Percentiles rank a stretch among this genome's conserved stretches.
Conservation (phyloP, 2,797 vertebrate species). For the Pipistrellus kuhlii region DNA sequence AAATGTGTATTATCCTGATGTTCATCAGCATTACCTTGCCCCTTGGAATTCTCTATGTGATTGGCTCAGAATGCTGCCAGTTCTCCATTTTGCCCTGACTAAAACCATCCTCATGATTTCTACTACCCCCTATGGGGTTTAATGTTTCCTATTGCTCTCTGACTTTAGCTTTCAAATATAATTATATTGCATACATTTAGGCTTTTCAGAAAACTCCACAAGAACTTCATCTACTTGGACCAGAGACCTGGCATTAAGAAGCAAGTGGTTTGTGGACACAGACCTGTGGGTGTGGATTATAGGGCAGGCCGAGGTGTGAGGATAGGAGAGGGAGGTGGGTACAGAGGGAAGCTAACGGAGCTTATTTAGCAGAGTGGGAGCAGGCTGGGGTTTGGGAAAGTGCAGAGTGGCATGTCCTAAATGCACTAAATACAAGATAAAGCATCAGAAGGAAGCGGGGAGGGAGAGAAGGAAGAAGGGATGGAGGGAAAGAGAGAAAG, state of each 20-base stretch:
- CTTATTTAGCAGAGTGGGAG: background rate
- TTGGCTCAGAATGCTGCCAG: background rate
- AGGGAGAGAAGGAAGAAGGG: no score
- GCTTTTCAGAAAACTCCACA: background rate
- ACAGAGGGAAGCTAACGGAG: background rate
- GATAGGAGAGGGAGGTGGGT: rapidly evolving
- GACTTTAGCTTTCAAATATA: background rate
- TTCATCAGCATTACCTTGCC: background rate
- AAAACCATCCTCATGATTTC: constrained; percentile 25
- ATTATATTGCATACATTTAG: background rate
- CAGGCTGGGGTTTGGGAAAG: background rate
- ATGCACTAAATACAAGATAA: background rate
- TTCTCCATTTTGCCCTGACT: background rate
- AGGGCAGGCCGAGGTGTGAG: background rate
- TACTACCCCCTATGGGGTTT: background rate
- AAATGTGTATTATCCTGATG: background rate
- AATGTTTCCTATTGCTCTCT: background rate
- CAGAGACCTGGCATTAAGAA: background rate
- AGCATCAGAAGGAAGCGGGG: background rate
- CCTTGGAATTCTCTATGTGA: background rate
- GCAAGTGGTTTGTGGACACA: background rate
- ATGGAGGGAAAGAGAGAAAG: background rate
- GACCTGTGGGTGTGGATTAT: background rate
- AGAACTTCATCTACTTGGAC: background rate
- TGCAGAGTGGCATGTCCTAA: background rate